Evolutionary conservation across 2,888 invertebrate genomes (phyloP), one percentile per base, ranked within the genome.

Genomic region (Podabrus alpinus): DNA sequence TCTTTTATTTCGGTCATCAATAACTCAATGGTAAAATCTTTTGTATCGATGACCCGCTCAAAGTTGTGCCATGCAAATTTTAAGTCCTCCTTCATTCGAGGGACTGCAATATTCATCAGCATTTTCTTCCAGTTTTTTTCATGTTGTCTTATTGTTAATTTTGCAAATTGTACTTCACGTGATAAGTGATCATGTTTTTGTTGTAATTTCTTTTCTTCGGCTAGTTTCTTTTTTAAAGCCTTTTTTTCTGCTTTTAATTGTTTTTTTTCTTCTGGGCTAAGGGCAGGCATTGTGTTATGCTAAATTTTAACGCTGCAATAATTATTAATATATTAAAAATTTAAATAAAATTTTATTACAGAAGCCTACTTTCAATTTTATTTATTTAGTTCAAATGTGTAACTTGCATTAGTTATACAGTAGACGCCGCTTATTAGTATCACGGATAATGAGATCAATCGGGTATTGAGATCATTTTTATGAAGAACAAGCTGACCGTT

Each of bases 1-100:
- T 85, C 84, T 17, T 82, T 81, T 4, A 89, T 61, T 72, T 87
- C 87, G 19, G 88, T 88, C 83, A 89, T 79, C 9, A 88, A 81
- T 11, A 87, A 75, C 3, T 86, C 86, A 45, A 87, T 86, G 3
- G 83, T 83, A 77, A 88, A 88, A 80, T 89, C 87, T 79, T 89
- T 89, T 25, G 84, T 83, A 79, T 89, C 89, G 9, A 89, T 79
- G 1, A 85, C 82, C 15, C 87, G 85, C 71, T 89, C 88, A 78
- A 89, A 89, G 68, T 85, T 86, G 61, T 85, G 86, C 87, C 88
- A 87, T 1, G 86, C 85, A 66, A 86, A 86, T 72, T 86, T 84
- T 25, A 88, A 71, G 69, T 89, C 87, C 71, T 85, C 83, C 61
- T 81, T 81, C 80, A 88, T 86, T 59, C 83, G 80, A 1, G 88